A percentile compares a stretch with the other conserved stretches of the same genome.
Conservation (phyloP, 1,140 invertebrate genomes). For the Laupala kohalensis region DNA sequence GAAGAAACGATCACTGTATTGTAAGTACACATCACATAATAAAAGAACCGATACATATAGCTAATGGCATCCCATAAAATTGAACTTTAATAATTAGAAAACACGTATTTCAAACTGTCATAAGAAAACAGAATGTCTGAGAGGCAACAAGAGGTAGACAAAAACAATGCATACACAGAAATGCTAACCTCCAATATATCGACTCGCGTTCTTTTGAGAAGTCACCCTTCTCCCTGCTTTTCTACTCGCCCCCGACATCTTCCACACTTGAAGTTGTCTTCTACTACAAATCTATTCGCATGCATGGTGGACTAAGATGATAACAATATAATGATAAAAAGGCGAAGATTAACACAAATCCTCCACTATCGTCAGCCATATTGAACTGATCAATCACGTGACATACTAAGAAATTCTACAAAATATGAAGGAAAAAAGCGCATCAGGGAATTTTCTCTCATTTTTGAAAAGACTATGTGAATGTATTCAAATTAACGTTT, state of each 20-base stretch:
- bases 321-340: constrained; percentile 7
- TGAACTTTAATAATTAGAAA: too few relatives aligned
- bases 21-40: too few relatives aligned
- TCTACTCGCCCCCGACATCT: constrained; percentile 16
- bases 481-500: too few relatives aligned
- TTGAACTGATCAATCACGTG: constrained; percentile 6
- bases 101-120: too few relatives aligned
- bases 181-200: constrained; percentile 13
- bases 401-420: background rate
- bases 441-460: background rate
- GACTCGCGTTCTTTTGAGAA: constrained; percentile 11
- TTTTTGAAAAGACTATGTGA: too few relatives aligned
- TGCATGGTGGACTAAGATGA: background rate
- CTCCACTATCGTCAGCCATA: constrained; percentile 15
- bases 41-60: too few relatives aligned
- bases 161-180: background rate
- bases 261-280: constrained; percentile 9
- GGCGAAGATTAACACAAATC: constrained; percentile 2
- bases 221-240: constrained; percentile 14
- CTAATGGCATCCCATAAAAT: too few relatives aligned
- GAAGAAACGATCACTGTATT: too few relatives aligned
- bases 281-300: constrained; percentile 1
- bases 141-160: too few relatives aligned
- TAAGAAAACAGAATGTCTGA: too few relatives aligned
- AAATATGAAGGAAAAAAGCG: background rate